phyloP scores from a whole-genome alignment of 2,888 invertebrate species.

The Alviniconcha strummeri region DNA sequence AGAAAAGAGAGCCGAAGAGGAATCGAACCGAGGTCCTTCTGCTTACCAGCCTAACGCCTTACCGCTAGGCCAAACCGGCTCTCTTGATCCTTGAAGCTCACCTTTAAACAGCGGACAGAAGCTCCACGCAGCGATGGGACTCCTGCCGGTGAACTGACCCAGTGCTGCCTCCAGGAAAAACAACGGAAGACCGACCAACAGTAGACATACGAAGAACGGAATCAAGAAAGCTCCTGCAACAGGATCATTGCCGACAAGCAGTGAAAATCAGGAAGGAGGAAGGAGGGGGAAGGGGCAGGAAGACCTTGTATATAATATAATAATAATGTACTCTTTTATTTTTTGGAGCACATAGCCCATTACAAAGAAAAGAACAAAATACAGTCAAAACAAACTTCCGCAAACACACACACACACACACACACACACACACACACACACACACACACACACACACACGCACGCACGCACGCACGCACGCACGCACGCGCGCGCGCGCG shows the following conservation, averaged over 20 bases:
- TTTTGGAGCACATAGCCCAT: not conserved
- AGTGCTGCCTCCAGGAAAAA: constrained; percentile 28
- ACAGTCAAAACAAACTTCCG: no score
- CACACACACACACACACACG: no score
- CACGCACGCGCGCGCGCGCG: no score
- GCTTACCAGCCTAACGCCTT: no score
- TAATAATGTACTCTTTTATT: not conserved
- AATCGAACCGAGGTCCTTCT: no score
- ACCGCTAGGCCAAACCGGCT: no score
- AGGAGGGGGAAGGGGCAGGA: not conserved
- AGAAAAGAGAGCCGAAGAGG: no score
- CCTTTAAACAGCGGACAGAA: constrained; percentile 23
- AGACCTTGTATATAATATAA: not conserved
- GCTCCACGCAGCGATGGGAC: not conserved
- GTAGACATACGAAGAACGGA: constrained; percentile 18
- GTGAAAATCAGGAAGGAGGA: not conserved
- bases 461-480: no score
- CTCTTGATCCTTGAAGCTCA: not conserved
- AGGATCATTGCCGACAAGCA: not conserved
- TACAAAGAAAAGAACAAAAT: not conserved
- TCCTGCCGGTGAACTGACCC: constrained; percentile 11
- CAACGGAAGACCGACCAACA: constrained; percentile 13
- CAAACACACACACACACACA: no score
- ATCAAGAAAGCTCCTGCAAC: constrained; percentile 25
- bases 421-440: no score